phyloP scores from a whole-genome alignment of 2,888 invertebrate genomes.

The Zhengitettix transpicula region DNA sequence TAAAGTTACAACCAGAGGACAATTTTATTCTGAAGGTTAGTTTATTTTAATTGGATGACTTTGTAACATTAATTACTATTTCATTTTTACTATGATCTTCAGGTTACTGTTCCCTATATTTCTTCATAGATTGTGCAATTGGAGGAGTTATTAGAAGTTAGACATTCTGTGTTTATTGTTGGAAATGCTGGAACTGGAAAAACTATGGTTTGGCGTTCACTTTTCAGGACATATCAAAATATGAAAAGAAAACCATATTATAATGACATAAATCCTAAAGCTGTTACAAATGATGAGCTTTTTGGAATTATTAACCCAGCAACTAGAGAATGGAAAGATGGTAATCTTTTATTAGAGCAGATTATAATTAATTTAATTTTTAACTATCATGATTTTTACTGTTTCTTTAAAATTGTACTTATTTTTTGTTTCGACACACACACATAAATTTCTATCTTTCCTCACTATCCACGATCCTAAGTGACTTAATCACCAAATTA shows the following conservation, averaged over 20 bases:
- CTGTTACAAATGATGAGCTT: slow-evolving; percentile 87
- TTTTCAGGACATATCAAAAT: slow-evolving; percentile 67
- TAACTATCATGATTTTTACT: too few relatives aligned
- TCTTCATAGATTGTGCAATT: slow-evolving; percentile 51
- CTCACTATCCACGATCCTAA: too few relatives aligned
- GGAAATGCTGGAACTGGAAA: slow-evolving; percentile 85
- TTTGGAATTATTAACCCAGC: slow-evolving; percentile 89
- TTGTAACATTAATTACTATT: too few relatives aligned
- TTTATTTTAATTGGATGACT: too few relatives aligned
- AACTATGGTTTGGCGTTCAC: slow-evolving; percentile 81
- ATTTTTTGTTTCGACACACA: too few relatives aligned
- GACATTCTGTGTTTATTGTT: slow-evolving; percentile 82
- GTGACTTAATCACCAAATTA: too few relatives aligned
- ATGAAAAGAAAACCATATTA: slow-evolving; percentile 66
- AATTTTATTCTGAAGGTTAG: slow-evolving; percentile 61
- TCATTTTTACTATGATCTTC: too few relatives aligned
- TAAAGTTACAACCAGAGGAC: slow-evolving; percentile 80
- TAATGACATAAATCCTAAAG: slow-evolving; percentile 89
- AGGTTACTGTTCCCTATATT: neutral
- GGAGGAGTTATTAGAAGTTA: slow-evolving; percentile 80
- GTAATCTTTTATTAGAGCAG: slow-evolving; percentile 21
- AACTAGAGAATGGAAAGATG: slow-evolving; percentile 83
- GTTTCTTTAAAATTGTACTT: too few relatives aligned
- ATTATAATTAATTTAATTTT: too few relatives aligned
- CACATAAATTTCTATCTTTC: too few relatives aligned